phyloP scores from a whole-genome alignment of 1,140 invertebrate species.

The Liolophura sinensis region DNA sequence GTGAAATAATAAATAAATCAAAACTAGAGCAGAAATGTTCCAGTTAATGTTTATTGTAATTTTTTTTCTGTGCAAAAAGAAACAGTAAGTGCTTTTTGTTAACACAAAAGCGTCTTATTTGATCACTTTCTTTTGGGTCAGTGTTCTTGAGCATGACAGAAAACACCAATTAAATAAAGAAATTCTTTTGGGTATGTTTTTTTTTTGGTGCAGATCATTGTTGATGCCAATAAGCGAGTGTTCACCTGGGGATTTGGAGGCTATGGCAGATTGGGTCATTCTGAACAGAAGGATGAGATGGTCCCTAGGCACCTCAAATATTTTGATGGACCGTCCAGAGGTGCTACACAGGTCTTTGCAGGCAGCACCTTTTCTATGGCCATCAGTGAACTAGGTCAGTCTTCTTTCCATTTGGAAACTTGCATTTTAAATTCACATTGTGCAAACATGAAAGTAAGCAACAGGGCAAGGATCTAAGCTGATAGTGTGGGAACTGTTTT shows the following conservation, averaged over 20 bases:
- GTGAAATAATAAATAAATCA: too few species aligned
- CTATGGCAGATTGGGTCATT: constrained; percentile 88
- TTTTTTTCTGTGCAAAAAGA: too few species aligned
- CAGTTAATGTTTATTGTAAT: too few species aligned
- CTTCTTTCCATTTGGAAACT: too few species aligned
- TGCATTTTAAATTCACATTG: too few species aligned
- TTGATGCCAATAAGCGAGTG: constrained; percentile 83
- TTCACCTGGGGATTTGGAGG: constrained; percentile 95
- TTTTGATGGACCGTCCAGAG: constrained; percentile 81
- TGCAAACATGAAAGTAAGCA: too few species aligned
- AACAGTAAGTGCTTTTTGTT: too few species aligned
- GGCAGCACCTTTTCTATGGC: constrained; percentile 85
- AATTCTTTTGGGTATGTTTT: constrained; percentile 5
- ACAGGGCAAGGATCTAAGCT: too few species aligned
- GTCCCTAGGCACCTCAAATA: constrained; percentile 88
- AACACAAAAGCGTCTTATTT: neutral
- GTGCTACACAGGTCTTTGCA: constrained; percentile 77
- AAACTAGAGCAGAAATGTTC: too few species aligned
- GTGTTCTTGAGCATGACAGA: too few species aligned
- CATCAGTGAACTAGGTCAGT: constrained; percentile 76
- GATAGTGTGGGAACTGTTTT: too few species aligned
- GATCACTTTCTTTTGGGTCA: neutral
- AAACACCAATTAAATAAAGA: neutral
- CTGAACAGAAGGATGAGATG: constrained; percentile 87
- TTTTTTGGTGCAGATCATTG: constrained; percentile 68